phyloP scores from a whole-genome alignment of 2,797 vertebrate genomes.

The Tadarida brasiliensis region DNA sequence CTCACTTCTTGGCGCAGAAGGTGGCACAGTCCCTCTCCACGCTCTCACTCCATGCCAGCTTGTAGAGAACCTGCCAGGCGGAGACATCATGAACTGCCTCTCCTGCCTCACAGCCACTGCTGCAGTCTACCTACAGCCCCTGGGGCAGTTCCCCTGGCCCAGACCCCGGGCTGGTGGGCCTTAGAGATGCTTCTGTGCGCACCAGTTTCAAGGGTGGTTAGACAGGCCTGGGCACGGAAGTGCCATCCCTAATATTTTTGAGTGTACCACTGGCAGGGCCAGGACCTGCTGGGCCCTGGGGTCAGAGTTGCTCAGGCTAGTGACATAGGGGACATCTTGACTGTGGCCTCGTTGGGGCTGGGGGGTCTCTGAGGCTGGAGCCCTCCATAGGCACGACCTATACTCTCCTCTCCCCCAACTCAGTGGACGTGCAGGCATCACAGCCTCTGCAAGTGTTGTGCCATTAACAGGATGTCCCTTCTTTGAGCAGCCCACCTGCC shows the following conservation, averaged over 20 bases:
- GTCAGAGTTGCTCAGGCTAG: background rate
- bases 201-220: background rate
- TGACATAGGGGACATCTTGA: background rate
- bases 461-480: background rate
- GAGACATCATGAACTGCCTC: background rate
- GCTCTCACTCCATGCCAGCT: constrained; percentile 98
- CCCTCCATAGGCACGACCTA: background rate
- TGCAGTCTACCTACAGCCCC: background rate
- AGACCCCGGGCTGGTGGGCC: background rate
- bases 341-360: background rate
- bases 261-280: background rate
- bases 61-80: constrained; percentile 94
- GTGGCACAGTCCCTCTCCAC: constrained; percentile 94
- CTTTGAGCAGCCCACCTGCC: background rate
- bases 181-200: background rate
- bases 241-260: accelerated
- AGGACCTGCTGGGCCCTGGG: background rate
- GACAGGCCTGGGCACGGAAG: background rate
- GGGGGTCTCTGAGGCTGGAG: background rate
- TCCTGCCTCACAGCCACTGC: accelerated
- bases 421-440: accelerated
- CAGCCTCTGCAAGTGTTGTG: background rate
- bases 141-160: background rate
- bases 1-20: constrained; percentile 97
- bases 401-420: background rate